Conservation (phyloP, 2,888 invertebrate genomes). For the Noctua comes region DNA sequence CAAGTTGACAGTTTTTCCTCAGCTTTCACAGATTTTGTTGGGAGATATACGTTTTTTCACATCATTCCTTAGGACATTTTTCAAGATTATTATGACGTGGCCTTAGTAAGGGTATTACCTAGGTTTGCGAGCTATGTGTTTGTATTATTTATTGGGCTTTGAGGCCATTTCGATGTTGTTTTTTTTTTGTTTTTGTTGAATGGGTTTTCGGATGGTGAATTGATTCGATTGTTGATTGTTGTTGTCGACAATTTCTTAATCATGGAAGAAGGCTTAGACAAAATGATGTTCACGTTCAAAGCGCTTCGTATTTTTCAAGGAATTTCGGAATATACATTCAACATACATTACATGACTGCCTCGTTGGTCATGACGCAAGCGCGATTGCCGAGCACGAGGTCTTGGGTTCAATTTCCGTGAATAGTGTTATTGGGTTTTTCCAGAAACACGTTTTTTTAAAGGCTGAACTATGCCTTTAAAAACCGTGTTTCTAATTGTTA, state of each 20-base stretch:
- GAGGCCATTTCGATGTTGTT: constrained; percentile 18
- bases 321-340: not conserved
- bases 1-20: constrained; percentile 52
- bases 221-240: not conserved
- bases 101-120: constrained; percentile 38
- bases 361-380: too few relatives aligned
- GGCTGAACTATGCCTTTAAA: too few relatives aligned
- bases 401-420: too few relatives aligned
- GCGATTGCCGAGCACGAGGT: too few relatives aligned
- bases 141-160: constrained; percentile 46
- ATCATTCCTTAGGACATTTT: constrained; percentile 56
- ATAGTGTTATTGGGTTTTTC: too few relatives aligned
- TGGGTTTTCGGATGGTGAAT: constrained; percentile 1
- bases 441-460: too few relatives aligned
- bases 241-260: not conserved
- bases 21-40: constrained; percentile 52
- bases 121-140: constrained; percentile 26
- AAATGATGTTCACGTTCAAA: not conserved
- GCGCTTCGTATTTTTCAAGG: not conserved
- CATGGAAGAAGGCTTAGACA: not conserved
- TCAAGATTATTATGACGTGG: constrained; percentile 69
- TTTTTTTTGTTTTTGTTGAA: constrained; percentile 22
- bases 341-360: too few relatives aligned
- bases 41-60: constrained; percentile 55
- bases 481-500: too few relatives aligned